Evolutionary conservation across 2,797 vertebrate species (phyloP).

Genomic region (Squalus acanthias): DNA sequence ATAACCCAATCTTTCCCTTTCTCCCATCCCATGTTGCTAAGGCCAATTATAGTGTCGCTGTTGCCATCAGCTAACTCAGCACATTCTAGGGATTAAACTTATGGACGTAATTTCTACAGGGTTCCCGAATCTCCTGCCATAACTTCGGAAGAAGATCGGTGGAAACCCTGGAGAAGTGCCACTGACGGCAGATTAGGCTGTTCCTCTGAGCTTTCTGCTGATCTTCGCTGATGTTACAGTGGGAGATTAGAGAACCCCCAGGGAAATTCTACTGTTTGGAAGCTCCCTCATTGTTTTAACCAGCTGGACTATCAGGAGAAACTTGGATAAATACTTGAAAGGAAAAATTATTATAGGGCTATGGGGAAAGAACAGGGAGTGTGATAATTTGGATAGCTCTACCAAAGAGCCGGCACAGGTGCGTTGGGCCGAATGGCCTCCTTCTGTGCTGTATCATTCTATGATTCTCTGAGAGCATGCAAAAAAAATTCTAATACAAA

Average conservation of each 20-base stretch:
- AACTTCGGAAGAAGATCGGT: neutral
- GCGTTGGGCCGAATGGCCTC: no score
- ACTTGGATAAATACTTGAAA: no score
- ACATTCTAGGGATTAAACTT: neutral
- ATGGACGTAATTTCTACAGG: neutral
- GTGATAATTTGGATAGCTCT: no score
- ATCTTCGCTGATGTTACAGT: neutral
- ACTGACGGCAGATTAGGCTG: neutral
- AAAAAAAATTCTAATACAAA: slow-evolving; percentile 4
- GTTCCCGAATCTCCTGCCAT: neutral
- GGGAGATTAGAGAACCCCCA: neutral
- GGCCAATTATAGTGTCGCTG: neutral
- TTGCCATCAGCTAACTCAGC: neutral
- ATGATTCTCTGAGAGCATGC: no score
- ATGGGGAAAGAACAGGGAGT: no score
- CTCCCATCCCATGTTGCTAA: neutral
- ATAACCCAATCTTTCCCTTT: neutral
- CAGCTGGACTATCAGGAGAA: neutral
- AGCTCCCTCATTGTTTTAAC: neutral
- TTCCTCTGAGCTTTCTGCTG: neutral
- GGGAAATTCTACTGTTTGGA: neutral
- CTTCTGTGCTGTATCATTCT: no score
- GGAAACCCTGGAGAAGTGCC: neutral
- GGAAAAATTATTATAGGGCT: no score
- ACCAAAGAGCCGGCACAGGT: no score